Base-by-base conservation (phyloP, 2,888 invertebrate genomes). In the Syrista parreyssii region DNA sequence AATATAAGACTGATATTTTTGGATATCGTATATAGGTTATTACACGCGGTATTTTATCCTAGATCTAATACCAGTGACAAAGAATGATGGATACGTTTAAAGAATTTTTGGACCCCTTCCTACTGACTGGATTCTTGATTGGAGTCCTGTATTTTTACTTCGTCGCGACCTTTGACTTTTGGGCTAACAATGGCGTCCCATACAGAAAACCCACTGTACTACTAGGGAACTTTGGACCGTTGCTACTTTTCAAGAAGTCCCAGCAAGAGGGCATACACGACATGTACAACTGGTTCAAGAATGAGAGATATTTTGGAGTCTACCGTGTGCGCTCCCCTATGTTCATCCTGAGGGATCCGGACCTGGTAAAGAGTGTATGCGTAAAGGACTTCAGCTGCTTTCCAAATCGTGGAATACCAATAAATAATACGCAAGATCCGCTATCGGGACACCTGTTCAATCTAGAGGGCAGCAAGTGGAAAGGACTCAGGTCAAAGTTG, bases 401-500 rank as follows among this genome's bases (percentile, higher is more conserved):
- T 77, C 81, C 82, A 31, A 91, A 90, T 79, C 87, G 91, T 23
- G 91, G 90, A 4, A 90, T 91, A 74, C 87, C 89, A 11, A 85
- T 89, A 3, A 91, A 90, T 75, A 84, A 79, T 68, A 76, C 83
- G 9, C 83, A 87, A 79, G 91, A 92, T 76, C 89, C 92, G 0
- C 82, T 92, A 4, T 88, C 89, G 11, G 89, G 88, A 0, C 90
- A 92, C 81, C 85, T 92, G 4, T 91, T 92, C 84, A 91, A 90
- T 79, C 86, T 92, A 36, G 90, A 91, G 76, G 93, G 92, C 1
- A 82, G 87, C 11, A 89, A 90, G 36, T 93, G 93, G 93, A 91
- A 90, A 78, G 85, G 85, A n/a, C 84, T 92, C 4, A 86, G 93
- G 55, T 85, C 91, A 2, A 92, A 92, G 76, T 83, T 93, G 55